Conservation (phyloP, 2,888 invertebrate genomes). For the Nineta flava region DNA sequence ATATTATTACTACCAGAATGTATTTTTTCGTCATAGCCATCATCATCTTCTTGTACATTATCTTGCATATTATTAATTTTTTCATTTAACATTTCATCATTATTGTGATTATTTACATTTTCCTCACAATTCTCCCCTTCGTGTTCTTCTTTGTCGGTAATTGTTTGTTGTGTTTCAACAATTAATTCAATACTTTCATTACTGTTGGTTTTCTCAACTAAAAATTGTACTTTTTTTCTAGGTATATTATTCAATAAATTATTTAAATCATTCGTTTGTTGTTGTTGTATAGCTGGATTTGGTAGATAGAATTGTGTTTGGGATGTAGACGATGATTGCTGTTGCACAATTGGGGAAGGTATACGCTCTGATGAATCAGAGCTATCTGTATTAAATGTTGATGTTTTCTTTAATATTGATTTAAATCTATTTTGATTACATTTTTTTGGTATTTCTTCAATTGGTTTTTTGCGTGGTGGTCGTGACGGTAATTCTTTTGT, state of each 20-base stretch:
- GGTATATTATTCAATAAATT: constrained; percentile 19
- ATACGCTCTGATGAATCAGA: constrained; percentile 16
- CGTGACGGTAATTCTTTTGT: background rate
- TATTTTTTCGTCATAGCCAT: background rate
- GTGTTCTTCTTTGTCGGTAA: constrained; percentile 11
- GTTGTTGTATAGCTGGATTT: constrained; percentile 29
- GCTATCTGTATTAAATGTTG: constrained; percentile 23
- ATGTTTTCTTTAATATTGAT: constrained; percentile 36
- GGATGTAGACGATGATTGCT: constrained; percentile 24
- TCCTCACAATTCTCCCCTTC: constrained; percentile 3
- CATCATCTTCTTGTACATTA: background rate
- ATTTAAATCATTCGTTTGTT: background rate
- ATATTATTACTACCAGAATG: too few relatives aligned
- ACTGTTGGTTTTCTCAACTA: constrained; percentile 39
- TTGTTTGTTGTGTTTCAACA: constrained; percentile 7
- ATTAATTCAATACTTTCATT: constrained; percentile 16
- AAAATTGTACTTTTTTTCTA: constrained; percentile 56
- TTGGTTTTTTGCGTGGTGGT: constrained; percentile 18
- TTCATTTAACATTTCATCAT: background rate
- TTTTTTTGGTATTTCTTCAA: constrained; percentile 10
- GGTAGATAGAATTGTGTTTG: constrained; percentile 42
- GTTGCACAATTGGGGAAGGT: constrained; percentile 17
- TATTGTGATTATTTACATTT: background rate
- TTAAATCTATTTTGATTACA: constrained; percentile 23
- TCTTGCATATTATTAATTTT: background rate